A percentile compares a stretch with the other conserved stretches of the same genome.
phyloP scores from a whole-genome alignment of 2,888 invertebrate genomes.

The Trachelus troglodyta region DNA sequence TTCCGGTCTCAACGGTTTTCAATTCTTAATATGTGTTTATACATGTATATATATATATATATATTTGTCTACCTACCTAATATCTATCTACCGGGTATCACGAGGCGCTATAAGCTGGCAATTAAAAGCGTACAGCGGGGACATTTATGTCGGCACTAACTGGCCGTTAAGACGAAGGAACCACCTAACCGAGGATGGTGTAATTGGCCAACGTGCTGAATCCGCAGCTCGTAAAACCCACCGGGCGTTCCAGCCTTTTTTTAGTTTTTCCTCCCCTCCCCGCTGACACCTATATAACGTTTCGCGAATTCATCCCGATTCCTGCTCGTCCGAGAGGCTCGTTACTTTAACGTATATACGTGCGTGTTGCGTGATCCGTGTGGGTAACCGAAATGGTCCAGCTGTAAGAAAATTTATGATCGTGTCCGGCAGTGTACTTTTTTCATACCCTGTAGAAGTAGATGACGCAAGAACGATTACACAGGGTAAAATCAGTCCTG shows the following conservation, averaged over 20 bases:
- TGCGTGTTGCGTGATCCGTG: too few species aligned
- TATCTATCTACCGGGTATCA: conserved; percentile 18
- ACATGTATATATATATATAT: too few species aligned
- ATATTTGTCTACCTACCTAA: background rate
- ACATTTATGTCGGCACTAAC: conserved; percentile 61
- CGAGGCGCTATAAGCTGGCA: conserved; percentile 44
- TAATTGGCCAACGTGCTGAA: conserved; percentile 60
- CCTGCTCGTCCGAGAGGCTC: background rate
- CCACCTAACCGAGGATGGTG: conserved; percentile 57
- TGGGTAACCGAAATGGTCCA: background rate
- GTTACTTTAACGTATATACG: background rate
- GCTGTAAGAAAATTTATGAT: background rate
- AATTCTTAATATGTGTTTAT: background rate
- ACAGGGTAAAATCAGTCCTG: background rate
- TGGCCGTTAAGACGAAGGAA: conserved; percentile 59
- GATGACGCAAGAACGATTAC: background rate
- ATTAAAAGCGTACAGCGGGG: conserved; percentile 56
- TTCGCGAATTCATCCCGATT: background rate
- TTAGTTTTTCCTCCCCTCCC: background rate
- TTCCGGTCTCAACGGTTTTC: background rate
- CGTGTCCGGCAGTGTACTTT: background rate
- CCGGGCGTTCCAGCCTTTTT: conserved; percentile 35
- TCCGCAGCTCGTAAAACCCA: conserved; percentile 59
- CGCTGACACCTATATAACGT: background rate
- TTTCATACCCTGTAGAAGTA: background rate